These are phyloP conservation scores for Euglossa dilemma DNA, from an alignment of 1,140 invertebrate species.

Conservation along the genomic window DNA sequence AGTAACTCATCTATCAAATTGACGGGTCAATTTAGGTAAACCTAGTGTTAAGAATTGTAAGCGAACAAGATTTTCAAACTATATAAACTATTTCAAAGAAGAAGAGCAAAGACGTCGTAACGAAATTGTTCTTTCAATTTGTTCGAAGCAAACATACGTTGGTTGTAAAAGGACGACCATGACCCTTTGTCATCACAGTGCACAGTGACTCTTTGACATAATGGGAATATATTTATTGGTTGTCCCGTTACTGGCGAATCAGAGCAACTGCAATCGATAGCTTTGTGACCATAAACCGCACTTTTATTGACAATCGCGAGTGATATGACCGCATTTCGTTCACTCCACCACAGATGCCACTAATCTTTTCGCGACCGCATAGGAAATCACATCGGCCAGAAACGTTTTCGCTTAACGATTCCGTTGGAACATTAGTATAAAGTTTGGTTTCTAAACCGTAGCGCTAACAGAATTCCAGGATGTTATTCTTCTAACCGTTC, in stretches of 20 bases:
- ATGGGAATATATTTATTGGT: not conserved
- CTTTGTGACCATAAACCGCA: conserved; percentile 36
- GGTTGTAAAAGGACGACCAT: no score
- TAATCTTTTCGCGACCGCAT: conserved; percentile 42
- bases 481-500: not conserved
- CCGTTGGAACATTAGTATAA: not conserved
- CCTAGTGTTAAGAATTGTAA: no score
- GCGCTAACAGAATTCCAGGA: not conserved
- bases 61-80: no score
- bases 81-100: no score
- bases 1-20: no score
- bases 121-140: no score
- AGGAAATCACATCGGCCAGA: conserved; percentile 12
- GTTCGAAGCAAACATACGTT: no score
- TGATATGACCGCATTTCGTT: conserved; percentile 34
- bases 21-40: no score
- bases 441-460: not conserved
- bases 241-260: not conserved
- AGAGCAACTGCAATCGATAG: not conserved
- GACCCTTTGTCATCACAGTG: no score
- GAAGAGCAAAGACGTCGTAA: no score
- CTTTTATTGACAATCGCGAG: conserved; percentile 32
- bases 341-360: conserved; percentile 9
- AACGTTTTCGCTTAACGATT: not conserved
- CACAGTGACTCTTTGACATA: not conserved